Evolutionary conservation across 2,113 vertebrate genomes (phyloP).

Genomic region (Ammospiza nelsoni): DNA sequence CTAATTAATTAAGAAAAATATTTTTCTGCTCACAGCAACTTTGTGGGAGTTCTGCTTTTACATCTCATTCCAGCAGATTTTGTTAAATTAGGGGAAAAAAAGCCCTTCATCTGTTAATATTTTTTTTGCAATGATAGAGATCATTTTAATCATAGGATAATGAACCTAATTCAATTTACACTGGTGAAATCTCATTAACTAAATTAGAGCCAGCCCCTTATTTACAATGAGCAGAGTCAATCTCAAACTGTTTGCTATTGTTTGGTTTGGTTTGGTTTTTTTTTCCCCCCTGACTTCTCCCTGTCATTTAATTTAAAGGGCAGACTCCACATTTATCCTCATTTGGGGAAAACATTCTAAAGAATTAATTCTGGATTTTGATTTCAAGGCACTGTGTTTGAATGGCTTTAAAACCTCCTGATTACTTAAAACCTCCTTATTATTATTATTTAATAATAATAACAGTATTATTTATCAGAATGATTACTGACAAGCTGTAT

Average conservation of each 20-base stretch:
- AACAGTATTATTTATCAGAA: not conserved
- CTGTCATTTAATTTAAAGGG: constrained; percentile 30
- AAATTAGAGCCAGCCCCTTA: constrained; percentile 28
- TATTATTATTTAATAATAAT: not conserved
- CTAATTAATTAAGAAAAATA: not conserved
- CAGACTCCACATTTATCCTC: not conserved
- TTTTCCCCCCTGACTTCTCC: not conserved
- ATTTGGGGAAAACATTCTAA: not conserved
- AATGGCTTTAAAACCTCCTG: not conserved
- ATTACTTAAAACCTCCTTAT: not conserved
- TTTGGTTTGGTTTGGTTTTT: not conserved
- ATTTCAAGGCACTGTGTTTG: not conserved
- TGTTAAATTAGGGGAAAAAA: not conserved
- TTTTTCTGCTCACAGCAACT: not conserved
- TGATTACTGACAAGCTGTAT: not conserved
- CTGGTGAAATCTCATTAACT: constrained; percentile 23
- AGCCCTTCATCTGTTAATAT: not conserved
- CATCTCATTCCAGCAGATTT: not conserved
- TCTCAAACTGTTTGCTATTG: constrained; percentile 24
- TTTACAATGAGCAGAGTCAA: not conserved
- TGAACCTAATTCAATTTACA: constrained; percentile 49
- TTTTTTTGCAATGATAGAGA: not conserved
- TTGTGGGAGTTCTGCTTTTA: not conserved
- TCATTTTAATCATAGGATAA: not conserved
- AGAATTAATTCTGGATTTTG: not conserved